Conservation (phyloP, 2,888 invertebrate genomes). For the Euzophera pinguis region DNA sequence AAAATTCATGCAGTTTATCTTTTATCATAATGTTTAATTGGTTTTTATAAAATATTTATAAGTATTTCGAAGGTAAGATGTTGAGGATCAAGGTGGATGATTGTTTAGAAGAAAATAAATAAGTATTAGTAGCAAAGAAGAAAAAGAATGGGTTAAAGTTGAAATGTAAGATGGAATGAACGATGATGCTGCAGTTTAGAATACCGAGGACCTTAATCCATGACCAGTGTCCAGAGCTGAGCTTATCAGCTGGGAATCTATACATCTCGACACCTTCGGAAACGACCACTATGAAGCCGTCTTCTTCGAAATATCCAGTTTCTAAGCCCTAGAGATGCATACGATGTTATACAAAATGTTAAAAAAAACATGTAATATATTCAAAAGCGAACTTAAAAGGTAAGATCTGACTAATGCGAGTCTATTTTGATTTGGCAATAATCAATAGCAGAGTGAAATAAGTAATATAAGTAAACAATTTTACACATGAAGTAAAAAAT, state of each 20-base stretch:
- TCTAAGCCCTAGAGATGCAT: conserved; percentile 75
- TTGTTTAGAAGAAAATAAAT: background rate
- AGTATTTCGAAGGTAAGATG: background rate
- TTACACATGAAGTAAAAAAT: too few species aligned
- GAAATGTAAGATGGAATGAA: conserved; percentile 70
- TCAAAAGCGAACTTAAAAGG: too few species aligned
- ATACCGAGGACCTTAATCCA: conserved; percentile 83
- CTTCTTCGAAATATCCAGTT: conserved; percentile 82
- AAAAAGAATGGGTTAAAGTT: conserved; percentile 26
- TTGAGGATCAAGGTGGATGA: background rate
- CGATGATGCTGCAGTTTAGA: conserved; percentile 53
- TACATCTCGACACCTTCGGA: conserved; percentile 82
- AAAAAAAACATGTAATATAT: background rate
- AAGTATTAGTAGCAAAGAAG: conserved; percentile 9
- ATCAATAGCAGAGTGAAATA: too few species aligned
- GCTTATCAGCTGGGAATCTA: conserved; percentile 81
- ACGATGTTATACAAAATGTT: conserved; percentile 37
- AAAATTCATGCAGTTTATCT: background rate
- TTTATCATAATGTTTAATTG: background rate
- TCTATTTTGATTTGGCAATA: too few species aligned
- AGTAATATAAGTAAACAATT: too few species aligned
- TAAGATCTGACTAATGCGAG: too few species aligned
- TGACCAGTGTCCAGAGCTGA: conserved; percentile 83
- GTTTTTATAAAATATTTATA: background rate
- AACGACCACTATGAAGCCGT: conserved; percentile 79